Evolutionary conservation across 2,797 vertebrate genomes (phyloP).

Genomic region (Onychomys torridus): DNA sequence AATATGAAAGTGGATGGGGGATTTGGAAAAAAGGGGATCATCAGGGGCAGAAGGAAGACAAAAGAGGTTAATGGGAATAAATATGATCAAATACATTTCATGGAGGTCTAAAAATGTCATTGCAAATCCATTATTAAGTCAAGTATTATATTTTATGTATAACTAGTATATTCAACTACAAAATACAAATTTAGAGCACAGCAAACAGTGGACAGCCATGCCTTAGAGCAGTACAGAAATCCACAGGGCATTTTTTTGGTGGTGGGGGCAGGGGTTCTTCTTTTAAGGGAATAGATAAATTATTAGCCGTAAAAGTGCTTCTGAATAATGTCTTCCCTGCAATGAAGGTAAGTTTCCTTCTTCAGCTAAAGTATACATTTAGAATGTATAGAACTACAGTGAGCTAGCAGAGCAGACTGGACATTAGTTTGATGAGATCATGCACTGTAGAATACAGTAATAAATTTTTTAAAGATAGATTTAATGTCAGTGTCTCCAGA

Average conservation of each 20-base stretch:
- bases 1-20: not conserved
- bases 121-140: not conserved
- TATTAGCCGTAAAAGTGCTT: not conserved
- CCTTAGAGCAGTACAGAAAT: not conserved
- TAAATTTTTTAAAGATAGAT: not conserved
- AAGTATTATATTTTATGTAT: not conserved
- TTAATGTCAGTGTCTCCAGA: not conserved
- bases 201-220: not conserved
- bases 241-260: not conserved
- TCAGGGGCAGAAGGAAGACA: not conserved
- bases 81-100: not conserved
- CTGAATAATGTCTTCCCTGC: not conserved
- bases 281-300: not conserved
- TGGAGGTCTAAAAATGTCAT: not conserved
- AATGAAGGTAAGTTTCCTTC: not conserved
- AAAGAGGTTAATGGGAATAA: not conserved
- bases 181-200: not conserved
- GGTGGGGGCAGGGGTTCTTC: too few species aligned
- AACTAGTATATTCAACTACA: not conserved
- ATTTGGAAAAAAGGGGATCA: not conserved
- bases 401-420: not conserved
- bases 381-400: not conserved
- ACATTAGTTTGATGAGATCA: not conserved
- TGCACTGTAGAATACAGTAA: not conserved
- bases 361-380: not conserved